phyloP scores from a whole-genome alignment of 1,140 invertebrate species.

The Dreissena polymorpha region DNA sequence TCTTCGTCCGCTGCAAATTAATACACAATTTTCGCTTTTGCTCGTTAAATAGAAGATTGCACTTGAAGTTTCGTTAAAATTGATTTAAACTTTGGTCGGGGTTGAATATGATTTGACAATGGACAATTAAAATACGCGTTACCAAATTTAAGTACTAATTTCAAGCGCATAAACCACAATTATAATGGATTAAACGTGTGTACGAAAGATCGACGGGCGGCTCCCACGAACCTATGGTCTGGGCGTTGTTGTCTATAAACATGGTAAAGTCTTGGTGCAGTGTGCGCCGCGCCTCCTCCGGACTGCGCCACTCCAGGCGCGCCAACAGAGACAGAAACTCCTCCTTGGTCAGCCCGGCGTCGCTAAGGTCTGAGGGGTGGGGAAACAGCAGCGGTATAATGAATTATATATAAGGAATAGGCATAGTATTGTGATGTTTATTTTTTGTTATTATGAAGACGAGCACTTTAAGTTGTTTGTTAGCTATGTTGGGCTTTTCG shows the following conservation, averaged over 20 bases:
- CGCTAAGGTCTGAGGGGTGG: slow-evolving; percentile 13
- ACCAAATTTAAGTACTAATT: too few relatives aligned
- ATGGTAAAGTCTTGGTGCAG: neutral
- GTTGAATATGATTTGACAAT: too few relatives aligned
- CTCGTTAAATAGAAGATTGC: too few relatives aligned
- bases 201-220: too few relatives aligned
- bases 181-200: too few relatives aligned
- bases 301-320: slow-evolving; percentile 10
- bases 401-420: neutral
- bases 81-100: too few relatives aligned
- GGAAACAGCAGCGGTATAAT: neutral
- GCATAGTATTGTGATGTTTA: neutral
- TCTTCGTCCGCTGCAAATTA: slow-evolving; percentile 11
- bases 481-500: too few relatives aligned
- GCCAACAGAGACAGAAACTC: slow-evolving; percentile 19
- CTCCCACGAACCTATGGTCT: neutral
- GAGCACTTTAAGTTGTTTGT: neutral
- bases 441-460: neutral
- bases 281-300: neutral
- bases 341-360: slow-evolving; percentile 9
- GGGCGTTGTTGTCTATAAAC: neutral
- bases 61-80: too few relatives aligned
- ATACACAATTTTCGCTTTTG: too few relatives aligned
- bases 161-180: too few relatives aligned
- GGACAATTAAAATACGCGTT: too few relatives aligned